Base-by-base conservation (phyloP, 2,888 invertebrate species). In the Agrochola lota region DNA sequence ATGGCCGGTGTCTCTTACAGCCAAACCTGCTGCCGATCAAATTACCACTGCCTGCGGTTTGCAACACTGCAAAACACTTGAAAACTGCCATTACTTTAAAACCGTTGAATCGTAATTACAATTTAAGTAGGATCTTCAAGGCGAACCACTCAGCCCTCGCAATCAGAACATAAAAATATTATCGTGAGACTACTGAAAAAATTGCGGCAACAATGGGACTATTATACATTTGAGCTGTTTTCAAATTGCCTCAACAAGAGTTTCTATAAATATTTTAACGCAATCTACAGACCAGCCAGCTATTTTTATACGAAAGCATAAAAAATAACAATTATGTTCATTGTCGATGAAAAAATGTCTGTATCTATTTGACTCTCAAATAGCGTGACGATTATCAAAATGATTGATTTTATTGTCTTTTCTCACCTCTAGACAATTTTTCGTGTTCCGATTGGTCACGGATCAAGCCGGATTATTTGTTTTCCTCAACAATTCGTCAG, bases 1-100 rank as follows among this genome's bases (percentile, higher is more conserved):
- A 84, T 77, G 81, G 80, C 85, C 86, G 90, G 92, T 94, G 90
- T 95, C 91, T 85, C 88, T 94, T 94, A 90, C 93, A 90, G 74
- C 80, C 85, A 77, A 87, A 86, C 85, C 86, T 77, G 81, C 86
- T 74, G 63, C 72, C 70, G 76, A 85, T 93, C 91, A 82, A 82
- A 89, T 93, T 92, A 89, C 92, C 52, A 70, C 77, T 76, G 73
- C 63, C 80, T 90, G 92, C 85, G 91, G 92, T 92, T 91, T 90
- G 83, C 71, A 84, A 85, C 84, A 79, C 74, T 76, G 75, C 81
- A 83, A 85, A 86, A 85, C 72, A 77, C 71, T 81, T 79, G 57
- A 83, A 83, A 77, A 72, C 62, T 66, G 11, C 72, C 70, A 73
- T 74, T 75, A 63, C 62, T 73, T 73, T 69, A 63, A 81, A 72